These are phyloP conservation scores for Poeciliopsis paucimaculata DNA, from an alignment of 2,797 vertebrate species.

Conservation along the genomic window DNA sequence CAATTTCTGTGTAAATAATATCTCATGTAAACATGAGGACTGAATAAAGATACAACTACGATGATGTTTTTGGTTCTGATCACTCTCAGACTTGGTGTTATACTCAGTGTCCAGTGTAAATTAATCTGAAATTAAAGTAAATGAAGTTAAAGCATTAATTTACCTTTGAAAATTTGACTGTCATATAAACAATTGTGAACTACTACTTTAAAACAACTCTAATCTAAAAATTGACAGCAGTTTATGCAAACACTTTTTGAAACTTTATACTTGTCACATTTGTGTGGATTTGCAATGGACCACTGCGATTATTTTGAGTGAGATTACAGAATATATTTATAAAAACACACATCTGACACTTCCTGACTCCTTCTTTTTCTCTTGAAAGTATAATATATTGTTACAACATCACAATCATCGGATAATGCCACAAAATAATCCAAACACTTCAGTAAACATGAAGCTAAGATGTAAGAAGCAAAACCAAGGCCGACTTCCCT, in stretches of 20 bases:
- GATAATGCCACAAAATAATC: neutral
- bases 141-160: neutral
- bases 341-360: conserved; percentile 35
- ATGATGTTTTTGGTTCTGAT: neutral
- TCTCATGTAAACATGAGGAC: neutral
- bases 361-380: conserved; percentile 2
- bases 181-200: neutral
- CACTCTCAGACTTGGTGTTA: neutral
- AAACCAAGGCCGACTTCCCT: conserved; percentile 61
- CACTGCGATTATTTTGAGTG: conserved; percentile 52
- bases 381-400: neutral
- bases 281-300: neutral
- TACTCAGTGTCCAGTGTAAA: neutral
- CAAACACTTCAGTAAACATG: neutral
- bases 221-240: neutral
- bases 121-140: neutral
- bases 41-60: neutral
- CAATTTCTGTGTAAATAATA: neutral
- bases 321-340: conserved; percentile 60
- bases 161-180: neutral
- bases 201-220: neutral
- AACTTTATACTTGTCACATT: neutral
- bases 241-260: neutral
- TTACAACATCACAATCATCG: neutral
- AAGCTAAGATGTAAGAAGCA: conserved; percentile 21